Conservation (phyloP, 2,888 invertebrate genomes). For the Nomada flava region DNA sequence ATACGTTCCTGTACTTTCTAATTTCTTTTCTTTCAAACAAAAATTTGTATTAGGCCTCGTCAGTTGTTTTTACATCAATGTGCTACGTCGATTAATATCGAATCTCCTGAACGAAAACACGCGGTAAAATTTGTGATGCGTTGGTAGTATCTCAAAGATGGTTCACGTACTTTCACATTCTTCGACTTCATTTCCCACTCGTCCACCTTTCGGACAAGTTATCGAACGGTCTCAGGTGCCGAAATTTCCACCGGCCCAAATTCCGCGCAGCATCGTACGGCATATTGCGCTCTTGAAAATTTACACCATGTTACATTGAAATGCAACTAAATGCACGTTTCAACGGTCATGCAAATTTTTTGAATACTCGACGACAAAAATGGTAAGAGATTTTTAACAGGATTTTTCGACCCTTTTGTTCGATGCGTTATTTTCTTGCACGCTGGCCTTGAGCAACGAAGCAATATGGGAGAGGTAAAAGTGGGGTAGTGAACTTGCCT, state of each 20-base stretch:
- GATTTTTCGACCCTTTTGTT: conserved; percentile 34
- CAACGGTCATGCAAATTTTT: too few relatives aligned
- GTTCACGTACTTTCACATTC: conserved; percentile 79
- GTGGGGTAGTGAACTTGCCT: conserved; percentile 70
- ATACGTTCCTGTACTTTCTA: too few relatives aligned
- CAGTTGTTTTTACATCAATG: not conserved
- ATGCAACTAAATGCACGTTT: not conserved
- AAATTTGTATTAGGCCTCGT: too few relatives aligned
- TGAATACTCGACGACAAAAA: too few relatives aligned
- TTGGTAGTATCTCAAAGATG: not conserved
- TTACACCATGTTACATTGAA: not conserved
- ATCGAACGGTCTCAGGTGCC: conserved; percentile 21
- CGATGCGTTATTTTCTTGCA: conserved; percentile 33
- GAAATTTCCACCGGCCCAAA: conserved; percentile 34
- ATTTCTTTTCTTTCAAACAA: too few relatives aligned
- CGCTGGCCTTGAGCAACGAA: conserved; percentile 58
- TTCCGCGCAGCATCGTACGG: not conserved
- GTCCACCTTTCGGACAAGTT: conserved; percentile 31
- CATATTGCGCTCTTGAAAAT: not conserved
- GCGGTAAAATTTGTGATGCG: not conserved
- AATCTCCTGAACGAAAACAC: not conserved
- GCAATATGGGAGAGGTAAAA: conserved; percentile 62
- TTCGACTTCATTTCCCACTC: conserved; percentile 41
- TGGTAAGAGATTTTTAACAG: too few relatives aligned
- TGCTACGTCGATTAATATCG: not conserved